Percentiles rank a stretch among this genome's conserved stretches.
phyloP scores from a whole-genome alignment of 2,888 invertebrate species.

The Andrena dorsata region DNA sequence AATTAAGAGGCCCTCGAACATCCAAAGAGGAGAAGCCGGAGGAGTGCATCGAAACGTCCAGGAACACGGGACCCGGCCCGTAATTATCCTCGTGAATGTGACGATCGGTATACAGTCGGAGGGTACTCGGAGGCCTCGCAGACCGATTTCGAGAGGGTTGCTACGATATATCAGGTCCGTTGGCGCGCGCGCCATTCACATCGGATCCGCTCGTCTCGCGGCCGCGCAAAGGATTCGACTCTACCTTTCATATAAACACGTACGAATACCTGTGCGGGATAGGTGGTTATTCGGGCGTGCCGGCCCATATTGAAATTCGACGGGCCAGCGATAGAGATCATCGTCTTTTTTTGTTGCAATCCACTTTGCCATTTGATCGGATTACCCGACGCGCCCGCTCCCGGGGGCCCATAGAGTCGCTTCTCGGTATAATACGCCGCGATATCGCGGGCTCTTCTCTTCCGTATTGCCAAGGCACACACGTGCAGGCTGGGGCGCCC shows the following conservation, averaged over 20 bases:
- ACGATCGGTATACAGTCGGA: constrained; percentile 39
- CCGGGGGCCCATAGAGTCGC: constrained; percentile 70
- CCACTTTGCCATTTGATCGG: constrained; percentile 83
- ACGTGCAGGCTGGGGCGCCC: neutral
- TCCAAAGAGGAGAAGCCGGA: neutral
- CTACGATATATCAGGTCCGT: constrained; percentile 48
- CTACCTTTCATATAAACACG: constrained; percentile 69
- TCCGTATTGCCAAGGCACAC: constrained; percentile 15
- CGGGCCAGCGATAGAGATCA: constrained; percentile 76
- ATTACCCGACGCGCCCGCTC: constrained; percentile 74
- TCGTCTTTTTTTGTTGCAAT: constrained; percentile 78
- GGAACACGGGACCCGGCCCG: constrained; percentile 15
- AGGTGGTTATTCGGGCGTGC: constrained; percentile 74
- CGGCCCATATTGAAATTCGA: constrained; percentile 80
- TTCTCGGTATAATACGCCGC: constrained; percentile 69
- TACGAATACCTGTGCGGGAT: constrained; percentile 69
- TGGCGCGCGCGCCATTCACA: constrained; percentile 55
- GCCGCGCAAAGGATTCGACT: constrained; percentile 58
- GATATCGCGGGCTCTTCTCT: constrained; percentile 59
- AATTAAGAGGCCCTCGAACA: constrained; percentile 47
- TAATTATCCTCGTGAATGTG: constrained; percentile 66
- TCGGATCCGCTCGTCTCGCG: constrained; percentile 59
- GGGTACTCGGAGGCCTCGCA: constrained; percentile 72
- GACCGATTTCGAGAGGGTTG: constrained; percentile 75
- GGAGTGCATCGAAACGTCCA: neutral